These are phyloP conservation scores for Theodoxus fluviatilis DNA, from an alignment of 2,888 invertebrate species.

Conservation along the genomic window DNA sequence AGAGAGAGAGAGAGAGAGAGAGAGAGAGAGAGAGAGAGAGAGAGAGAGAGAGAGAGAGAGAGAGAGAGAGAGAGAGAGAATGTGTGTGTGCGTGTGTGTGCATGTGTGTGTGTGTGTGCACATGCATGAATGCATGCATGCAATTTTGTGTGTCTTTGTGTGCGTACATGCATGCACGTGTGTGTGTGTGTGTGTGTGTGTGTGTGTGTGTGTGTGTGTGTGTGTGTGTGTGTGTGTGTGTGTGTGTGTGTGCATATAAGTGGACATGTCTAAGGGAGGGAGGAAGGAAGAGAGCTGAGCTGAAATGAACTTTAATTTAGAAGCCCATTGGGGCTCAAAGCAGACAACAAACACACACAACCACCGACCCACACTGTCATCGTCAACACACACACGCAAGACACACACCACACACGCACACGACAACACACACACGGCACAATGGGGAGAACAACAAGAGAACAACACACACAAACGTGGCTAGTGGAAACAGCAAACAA, in stretches of 20 bases:
- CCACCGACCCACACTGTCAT: constrained; percentile 15
- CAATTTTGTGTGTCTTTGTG: neutral
- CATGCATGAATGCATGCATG: neutral
- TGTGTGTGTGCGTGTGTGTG: constrained; percentile 10
- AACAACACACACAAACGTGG: constrained; percentile 6
- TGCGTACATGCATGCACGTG: neutral
- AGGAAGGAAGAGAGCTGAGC: too few species aligned
- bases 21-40: too few species aligned
- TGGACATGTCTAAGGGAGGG: neutral
- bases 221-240: neutral
- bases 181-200: constrained; percentile 3
- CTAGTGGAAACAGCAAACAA: neutral
- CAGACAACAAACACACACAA: neutral
- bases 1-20: too few species aligned
- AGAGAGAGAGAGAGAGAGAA: too few species aligned
- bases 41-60: too few species aligned
- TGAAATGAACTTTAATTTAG: neutral
- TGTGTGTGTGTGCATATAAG: neutral
- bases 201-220: constrained; percentile 1
- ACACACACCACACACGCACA: constrained; percentile 16
- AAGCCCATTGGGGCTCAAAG: neutral
- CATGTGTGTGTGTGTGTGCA: constrained; percentile 3
- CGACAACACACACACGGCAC: neutral
- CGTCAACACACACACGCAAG: neutral
- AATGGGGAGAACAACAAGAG: neutral